Percentiles rank a stretch among this genome's conserved stretches.
Evolutionary conservation across 1,140 invertebrate species (phyloP).

Genomic region (Drosophila aff.): DNA sequence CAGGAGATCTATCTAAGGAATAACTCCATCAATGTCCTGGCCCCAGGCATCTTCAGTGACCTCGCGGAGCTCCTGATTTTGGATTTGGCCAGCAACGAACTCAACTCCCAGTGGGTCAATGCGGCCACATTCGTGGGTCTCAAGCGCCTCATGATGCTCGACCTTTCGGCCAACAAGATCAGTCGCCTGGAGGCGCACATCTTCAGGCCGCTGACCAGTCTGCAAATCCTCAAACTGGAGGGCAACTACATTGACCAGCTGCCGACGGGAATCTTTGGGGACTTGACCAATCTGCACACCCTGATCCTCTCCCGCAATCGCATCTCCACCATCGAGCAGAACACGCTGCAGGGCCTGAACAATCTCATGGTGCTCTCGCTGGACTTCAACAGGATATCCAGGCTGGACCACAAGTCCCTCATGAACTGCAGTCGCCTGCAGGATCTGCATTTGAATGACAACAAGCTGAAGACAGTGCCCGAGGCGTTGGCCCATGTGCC

Average conservation of each 20-base stretch:
- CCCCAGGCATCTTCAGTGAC: conserved; percentile 93
- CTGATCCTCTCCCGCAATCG: conserved; percentile 94
- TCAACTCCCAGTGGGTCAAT: conserved; percentile 95
- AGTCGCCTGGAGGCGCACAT: conserved; percentile 91
- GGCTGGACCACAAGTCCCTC: conserved; percentile 92
- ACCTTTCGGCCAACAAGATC: conserved; percentile 93
- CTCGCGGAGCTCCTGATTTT: conserved; percentile 92
- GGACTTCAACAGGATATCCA: conserved; percentile 93
- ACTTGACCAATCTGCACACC: conserved; percentile 93
- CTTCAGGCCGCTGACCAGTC: conserved; percentile 92
- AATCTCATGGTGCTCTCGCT: conserved; percentile 92
- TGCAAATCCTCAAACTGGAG: conserved; percentile 93
- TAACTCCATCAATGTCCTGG: conserved; percentile 94
- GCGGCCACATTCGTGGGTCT: conserved; percentile 93
- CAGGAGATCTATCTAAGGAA: conserved; percentile 94
- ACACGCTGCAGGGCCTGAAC: conserved; percentile 91
- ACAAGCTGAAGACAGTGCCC: conserved; percentile 93
- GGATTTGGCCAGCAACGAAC: conserved; percentile 93
- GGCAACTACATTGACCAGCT: conserved; percentile 93
- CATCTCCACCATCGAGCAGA: conserved; percentile 90
- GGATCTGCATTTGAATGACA: conserved; percentile 95
- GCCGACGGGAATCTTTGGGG: conserved; percentile 92
- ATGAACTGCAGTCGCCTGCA: conserved; percentile 93
- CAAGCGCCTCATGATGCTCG: conserved; percentile 91
- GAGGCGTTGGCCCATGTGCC: conserved; percentile 92